Evolutionary conservation across 2,113 vertebrate species (phyloP).

Genomic region (Gila orcuttii): DNA sequence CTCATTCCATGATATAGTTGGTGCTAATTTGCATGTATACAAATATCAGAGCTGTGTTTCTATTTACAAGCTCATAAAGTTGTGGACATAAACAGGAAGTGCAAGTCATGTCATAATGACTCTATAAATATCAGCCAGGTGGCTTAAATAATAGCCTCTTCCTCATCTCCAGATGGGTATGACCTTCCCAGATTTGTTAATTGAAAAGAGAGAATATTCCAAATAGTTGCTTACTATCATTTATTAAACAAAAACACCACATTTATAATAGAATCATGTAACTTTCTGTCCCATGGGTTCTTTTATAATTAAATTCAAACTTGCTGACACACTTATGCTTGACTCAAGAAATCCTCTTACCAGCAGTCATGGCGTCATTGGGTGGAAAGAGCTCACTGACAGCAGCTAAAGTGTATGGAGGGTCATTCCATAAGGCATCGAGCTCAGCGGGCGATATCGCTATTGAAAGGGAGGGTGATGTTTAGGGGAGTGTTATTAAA

Average conservation of each 20-base stretch:
- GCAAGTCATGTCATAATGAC: constrained; percentile 9
- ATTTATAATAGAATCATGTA: not conserved
- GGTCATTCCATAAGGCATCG: constrained; percentile 78
- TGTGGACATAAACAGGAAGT: constrained; percentile 51
- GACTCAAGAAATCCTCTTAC: constrained; percentile 57
- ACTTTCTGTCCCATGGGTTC: not conserved
- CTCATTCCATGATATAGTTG: not conserved
- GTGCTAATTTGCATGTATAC: not conserved
- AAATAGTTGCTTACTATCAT: constrained; percentile 62
- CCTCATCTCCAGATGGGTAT: constrained; percentile 14
- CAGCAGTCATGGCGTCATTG: constrained; percentile 78
- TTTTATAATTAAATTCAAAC: not conserved
- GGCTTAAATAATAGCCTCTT: constrained; percentile 36
- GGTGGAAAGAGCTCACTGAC: constrained; percentile 72
- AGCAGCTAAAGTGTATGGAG: constrained; percentile 71
- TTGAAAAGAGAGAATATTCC: constrained; percentile 69
- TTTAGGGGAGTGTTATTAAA: constrained; percentile 26
- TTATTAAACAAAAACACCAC: not conserved
- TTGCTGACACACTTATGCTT: not conserved
- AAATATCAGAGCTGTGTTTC: not conserved
- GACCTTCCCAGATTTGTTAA: constrained; percentile 63
- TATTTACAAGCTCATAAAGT: constrained; percentile 1
- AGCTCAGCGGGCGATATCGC: constrained; percentile 79
- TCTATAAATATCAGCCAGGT: constrained; percentile 60
- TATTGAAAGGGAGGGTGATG: constrained; percentile 55